Conservation (phyloP, 2,797 vertebrate species). For the Sylvilagus floridanus region DNA sequence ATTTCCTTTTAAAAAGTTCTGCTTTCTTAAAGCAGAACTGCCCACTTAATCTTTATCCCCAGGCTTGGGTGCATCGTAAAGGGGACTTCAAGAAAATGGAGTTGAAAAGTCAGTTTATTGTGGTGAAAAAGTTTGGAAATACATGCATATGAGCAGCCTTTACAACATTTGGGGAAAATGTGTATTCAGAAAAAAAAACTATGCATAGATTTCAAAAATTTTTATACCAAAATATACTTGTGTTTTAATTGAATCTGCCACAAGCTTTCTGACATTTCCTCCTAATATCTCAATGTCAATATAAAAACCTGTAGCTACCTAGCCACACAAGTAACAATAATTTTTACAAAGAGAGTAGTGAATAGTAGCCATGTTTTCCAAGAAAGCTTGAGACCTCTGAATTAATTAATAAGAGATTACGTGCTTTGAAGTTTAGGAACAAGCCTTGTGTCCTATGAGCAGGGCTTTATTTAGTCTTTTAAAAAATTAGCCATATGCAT, state of each 20-base stretch:
- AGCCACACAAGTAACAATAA: background rate
- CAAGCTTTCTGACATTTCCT: too few relatives aligned
- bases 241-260: too few relatives aligned
- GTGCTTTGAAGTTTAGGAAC: background rate
- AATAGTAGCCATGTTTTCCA: background rate
- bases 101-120: too few relatives aligned
- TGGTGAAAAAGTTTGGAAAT: too few relatives aligned
- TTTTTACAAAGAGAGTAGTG: background rate
- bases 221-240: too few relatives aligned
- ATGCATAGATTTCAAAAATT: too few relatives aligned
- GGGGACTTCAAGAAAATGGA: too few relatives aligned
- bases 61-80: background rate
- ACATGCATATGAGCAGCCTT: too few relatives aligned
- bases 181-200: too few relatives aligned
- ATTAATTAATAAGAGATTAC: background rate
- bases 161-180: too few relatives aligned
- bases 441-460: background rate
- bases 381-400: background rate
- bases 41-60: too few relatives aligned
- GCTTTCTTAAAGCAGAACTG: background rate
- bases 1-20: constrained; percentile 45
- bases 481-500: background rate
- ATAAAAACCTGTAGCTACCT: background rate
- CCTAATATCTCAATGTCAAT: background rate
- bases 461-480: background rate